Evolutionary conservation across 1,140 invertebrate species (phyloP), one percentile per base, ranked within the genome.

Genomic region (Dendroctonus ponderosae): DNA sequence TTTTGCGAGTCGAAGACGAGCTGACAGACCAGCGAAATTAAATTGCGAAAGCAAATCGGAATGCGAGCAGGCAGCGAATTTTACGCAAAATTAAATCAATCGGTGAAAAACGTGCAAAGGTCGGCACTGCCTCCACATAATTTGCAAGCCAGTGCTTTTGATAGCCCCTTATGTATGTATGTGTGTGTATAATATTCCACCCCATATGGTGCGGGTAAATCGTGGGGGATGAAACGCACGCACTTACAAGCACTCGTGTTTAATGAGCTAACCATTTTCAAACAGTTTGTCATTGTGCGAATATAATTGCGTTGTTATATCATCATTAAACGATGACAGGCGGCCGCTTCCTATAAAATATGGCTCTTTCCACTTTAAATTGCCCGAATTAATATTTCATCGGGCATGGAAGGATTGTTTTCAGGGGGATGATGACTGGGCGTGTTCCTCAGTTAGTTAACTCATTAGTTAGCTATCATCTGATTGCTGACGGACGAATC

Each of bases 211-310:
- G 50, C 26, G 11, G 57, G 43, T 49, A 65, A 57, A 65, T 65
- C 43, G 62, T 50, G 40, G 62, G 62, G 62, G 53, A 15, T 46
- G 48, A 43, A 68, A 66, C 65, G 59, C 64, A 72, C 68, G 66
- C 72, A 71, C 70, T 70, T 69, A 63, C 63, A 42, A 58, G 60
- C 67, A 71, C 70, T 71, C 63, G 50, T 67, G 66, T 56, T 66
- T 73, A 73, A 73, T 73, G 72, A 73, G 66, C 68, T 73, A 73
- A 73, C 72, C 68, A 70, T 73, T 73, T 73, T 65, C 72, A 70
- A 72, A 73, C 72, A 71, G 72, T 73, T 73, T 73, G 69, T 73
- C 70, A 73, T 72, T 73, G 72, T 73, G 72, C 69, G 66, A 68
- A 71, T 71, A 65, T 73, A 72, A 72, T 72, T 70, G 70, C 70